Evolutionary conservation across 2,113 vertebrate genomes (phyloP).

Genomic region (Dolichallabes microphthalmus): DNA sequence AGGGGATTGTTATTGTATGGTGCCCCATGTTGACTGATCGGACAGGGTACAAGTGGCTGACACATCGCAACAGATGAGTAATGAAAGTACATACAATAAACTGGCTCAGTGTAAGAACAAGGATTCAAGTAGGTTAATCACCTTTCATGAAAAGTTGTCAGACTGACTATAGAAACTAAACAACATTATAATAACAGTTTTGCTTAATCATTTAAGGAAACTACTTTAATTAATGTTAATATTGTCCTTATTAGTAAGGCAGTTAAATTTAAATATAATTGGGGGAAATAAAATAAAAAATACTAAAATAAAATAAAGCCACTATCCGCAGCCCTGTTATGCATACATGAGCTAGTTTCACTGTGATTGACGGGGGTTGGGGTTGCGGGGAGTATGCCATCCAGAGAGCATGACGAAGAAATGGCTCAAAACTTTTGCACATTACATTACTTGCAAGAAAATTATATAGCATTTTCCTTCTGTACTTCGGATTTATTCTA

Average conservation of each 20-base stretch:
- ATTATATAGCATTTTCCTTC: not conserved
- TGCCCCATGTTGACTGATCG: not conserved
- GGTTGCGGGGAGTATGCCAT: too few species aligned
- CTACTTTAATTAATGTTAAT: not conserved
- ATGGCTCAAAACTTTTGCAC: not conserved
- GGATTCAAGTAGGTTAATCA: not conserved
- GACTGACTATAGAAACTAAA: not conserved
- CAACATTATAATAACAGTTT: not conserved
- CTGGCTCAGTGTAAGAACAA: not conserved
- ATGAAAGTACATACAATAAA: not conserved
- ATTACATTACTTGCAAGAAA: too few species aligned
- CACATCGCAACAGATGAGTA: not conserved
- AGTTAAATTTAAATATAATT: not conserved
- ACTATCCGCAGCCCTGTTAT: not conserved
- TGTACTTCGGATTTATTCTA: not conserved
- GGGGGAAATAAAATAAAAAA: not conserved
- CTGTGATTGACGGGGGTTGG: not conserved
- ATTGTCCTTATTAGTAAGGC: not conserved
- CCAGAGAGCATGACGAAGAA: not conserved
- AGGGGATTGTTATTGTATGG: too few species aligned
- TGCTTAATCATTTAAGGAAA: not conserved
- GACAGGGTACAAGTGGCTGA: not conserved
- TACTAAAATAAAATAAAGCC: not conserved
- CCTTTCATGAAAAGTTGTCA: not conserved
- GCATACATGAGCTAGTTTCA: not conserved